Evolutionary conservation across 2,888 invertebrate species (phyloP).

Genomic region (Oasisia sp.): DNA sequence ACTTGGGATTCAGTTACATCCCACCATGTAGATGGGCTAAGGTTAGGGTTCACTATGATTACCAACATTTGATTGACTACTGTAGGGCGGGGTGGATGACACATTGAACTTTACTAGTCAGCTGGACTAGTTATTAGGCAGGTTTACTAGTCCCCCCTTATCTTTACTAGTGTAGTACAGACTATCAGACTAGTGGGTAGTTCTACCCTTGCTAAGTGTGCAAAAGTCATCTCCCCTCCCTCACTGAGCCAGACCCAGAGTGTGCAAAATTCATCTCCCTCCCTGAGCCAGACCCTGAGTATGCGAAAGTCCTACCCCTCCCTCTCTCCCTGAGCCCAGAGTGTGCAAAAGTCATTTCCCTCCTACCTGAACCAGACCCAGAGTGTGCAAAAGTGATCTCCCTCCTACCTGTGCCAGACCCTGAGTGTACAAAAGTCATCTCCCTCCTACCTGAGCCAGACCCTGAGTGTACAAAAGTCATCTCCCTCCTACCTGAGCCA

Average conservation of each 20-base stretch:
- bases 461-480: not conserved
- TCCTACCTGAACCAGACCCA: not conserved
- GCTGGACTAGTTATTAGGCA: too few relatives aligned
- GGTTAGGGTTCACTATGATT: too few relatives aligned
- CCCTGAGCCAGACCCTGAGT: not conserved
- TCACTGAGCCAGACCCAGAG: not conserved
- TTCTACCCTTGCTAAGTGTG: too few relatives aligned
- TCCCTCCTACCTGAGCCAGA: not conserved
- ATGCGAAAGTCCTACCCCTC: not conserved
- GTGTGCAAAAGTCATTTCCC: conserved; percentile 32
- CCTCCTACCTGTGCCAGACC: not conserved
- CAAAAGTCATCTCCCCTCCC: conserved; percentile 39
- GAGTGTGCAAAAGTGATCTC: not conserved
- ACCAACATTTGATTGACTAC: too few relatives aligned
- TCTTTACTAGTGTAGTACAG: too few relatives aligned
- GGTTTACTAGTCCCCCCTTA: too few relatives aligned
- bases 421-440: conserved; percentile 33
- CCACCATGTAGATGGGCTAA: too few relatives aligned
- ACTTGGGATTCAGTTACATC: too few relatives aligned
- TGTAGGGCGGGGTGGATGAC: too few relatives aligned
- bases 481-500: not conserved
- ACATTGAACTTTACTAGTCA: too few relatives aligned
- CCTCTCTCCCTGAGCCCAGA: not conserved
- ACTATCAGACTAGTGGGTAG: too few relatives aligned
- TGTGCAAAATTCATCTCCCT: conserved; percentile 32